Conservation (phyloP, 2,797 vertebrate species). For the Scolopax bukidnonensis region DNA sequence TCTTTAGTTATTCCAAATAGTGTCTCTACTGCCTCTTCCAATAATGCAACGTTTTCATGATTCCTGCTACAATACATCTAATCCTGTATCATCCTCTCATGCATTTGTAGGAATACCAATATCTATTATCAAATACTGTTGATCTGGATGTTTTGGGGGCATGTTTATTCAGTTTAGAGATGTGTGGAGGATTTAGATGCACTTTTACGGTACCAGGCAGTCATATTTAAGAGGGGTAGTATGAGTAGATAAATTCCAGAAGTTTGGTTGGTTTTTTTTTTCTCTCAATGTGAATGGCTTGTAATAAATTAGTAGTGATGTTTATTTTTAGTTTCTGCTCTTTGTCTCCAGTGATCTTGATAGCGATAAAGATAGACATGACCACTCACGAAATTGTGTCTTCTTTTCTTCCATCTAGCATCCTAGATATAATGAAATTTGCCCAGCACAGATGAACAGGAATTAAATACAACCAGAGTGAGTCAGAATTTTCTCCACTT, state of each 20-base stretch:
- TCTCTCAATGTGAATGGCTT: not conserved
- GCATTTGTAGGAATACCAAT: not conserved
- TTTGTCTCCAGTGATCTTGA: not conserved
- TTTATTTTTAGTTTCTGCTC: not conserved
- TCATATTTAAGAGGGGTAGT: not conserved
- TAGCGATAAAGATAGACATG: not conserved
- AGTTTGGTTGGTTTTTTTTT: not conserved
- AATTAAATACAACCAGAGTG: not conserved
- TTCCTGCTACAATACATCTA: not conserved
- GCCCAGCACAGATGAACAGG: not conserved
- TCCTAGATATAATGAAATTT: not conserved
- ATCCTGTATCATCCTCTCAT: not conserved
- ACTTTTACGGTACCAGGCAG: not conserved
- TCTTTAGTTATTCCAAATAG: not conserved
- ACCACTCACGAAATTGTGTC: not conserved
- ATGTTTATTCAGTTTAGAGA: not conserved
- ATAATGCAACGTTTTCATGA: not conserved
- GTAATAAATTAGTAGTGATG: not conserved
- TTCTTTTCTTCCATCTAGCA: not conserved
- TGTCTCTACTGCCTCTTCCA: not conserved
- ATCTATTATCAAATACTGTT: not conserved
- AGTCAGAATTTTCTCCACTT: not conserved
- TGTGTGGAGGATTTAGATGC: not conserved
- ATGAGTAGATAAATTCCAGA: not conserved
- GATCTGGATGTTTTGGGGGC: not conserved